Evolutionary conservation across 2,797 vertebrate genomes (phyloP), one percentile per base, ranked within the genome.

Genomic region (Melanotaenia boesemani): DNA sequence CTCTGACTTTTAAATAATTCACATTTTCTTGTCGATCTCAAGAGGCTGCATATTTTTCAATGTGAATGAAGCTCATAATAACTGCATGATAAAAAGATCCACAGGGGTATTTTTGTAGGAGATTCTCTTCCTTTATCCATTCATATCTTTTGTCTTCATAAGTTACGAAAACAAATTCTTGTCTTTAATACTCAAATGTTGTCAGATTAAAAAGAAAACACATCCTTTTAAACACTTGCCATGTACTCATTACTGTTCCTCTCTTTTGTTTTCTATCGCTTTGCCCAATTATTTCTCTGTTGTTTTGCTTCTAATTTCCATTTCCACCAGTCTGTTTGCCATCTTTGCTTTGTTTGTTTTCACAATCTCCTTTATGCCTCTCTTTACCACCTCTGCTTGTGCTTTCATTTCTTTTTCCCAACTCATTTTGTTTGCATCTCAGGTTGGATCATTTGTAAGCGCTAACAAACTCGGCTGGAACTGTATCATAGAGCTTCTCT

Each of bases 301-400:
- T 5, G 3, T 48, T 61, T 56, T 76, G 32, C 68, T 46, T 76
- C n/a, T 57, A n/a, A 44, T 76, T 48, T 71, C 78, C 24, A 58
- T 39, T 7, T 54, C 67, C 26, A 13, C 64, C 10, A 62, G 5
- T 74, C 52, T 76, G 48, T 78, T 70, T 81, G 58, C 67, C 75
- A 71, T 83, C 70, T 54, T 66, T 50, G 7, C 44, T 59, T 22
- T 77, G 77, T 79, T 86, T 77, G 72, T 67, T 65, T 66, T 72
- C 57, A 64, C 15, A 20, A 79, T 63, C 62, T 68, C 77, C 77
- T 58, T 0, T 30, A 77, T 69, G 77, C 28, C 30, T 34, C 56
- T 1, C 46, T 56, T 55, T 24, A 39, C 57, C 59, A 64, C 46
- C 2, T 4, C 18, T 4, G 0, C 55, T 64, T 72, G 1, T 4